Evolutionary conservation across 1,140 invertebrate genomes (phyloP), one percentile per base, ranked within the genome.

Genomic region (Sycobia sp.): DNA sequence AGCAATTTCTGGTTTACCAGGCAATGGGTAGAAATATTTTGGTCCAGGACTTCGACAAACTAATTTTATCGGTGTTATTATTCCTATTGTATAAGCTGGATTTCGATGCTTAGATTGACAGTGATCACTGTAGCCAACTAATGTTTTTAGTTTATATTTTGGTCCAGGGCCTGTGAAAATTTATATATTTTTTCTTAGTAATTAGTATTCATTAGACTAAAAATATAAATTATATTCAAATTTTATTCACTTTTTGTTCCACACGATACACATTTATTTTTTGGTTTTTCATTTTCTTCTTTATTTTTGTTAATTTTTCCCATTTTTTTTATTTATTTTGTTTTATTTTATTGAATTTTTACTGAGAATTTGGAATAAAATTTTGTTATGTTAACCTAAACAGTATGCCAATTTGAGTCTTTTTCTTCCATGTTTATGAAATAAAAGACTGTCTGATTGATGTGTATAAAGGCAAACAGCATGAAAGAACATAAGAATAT

Each of bases 51-150:
- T 59, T 29, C 23, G 7, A 27, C 62, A 51, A n/a, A n/a, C 0
- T 3, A 29, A 14, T 1, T 39, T 16, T 18, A 16, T 4, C 0
- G 10, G 10, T 10, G 38, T 49, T 11, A 14, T 0, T 50, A 53
- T 66, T 1, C 69, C 69, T 11, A 81, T 71, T 0, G 77, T 66
- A 54, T 73, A 81, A 0, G 78, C 77, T 18, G 80, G 80, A 59
- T 74, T 70, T 50, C 72, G 63, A 64, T 63, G 71, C 57, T 65
- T 79, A 9, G 74, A 71, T 4, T 54, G n/a, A 25, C 76, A 77
- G 61, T 82, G 80, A 5, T 72, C 59, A 0, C 69, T 22, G 13
- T 71, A 75, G 14, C 80, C 80, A 5, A 78, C 66, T 2, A 74
- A 18, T n/a, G 76, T 59, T 20, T 71, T 76, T 3, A 81, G 55